Conservation (phyloP, 2,797 vertebrate species). For the Emys orbicularis region DNA sequence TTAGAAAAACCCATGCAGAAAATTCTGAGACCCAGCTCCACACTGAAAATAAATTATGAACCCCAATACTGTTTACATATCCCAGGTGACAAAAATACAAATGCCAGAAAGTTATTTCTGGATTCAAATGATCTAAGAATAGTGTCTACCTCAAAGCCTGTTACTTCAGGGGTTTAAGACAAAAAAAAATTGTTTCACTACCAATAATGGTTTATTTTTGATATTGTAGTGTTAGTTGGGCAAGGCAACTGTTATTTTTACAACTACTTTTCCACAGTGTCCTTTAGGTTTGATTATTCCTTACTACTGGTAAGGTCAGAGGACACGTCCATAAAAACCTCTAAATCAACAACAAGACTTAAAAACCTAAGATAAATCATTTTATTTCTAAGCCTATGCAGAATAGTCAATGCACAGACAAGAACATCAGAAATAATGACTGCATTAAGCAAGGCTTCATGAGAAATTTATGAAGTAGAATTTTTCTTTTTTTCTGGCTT, state of each 20-base stretch:
- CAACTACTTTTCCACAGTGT: conserved; percentile 63
- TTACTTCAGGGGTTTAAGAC: conserved; percentile 30
- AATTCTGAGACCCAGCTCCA: neutral
- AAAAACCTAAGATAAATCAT: conserved; percentile 64
- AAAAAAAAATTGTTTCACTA: conserved; percentile 37
- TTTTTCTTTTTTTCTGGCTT: neutral
- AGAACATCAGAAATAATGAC: conserved; percentile 64
- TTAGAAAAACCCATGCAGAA: neutral
- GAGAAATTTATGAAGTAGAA: conserved; percentile 74
- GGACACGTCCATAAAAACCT: conserved; percentile 77
- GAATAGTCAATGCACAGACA: conserved; percentile 69
- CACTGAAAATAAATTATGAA: neutral
- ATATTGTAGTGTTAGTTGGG: conserved; percentile 58
- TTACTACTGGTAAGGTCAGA: conserved; percentile 65
- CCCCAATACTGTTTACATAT: conserved; percentile 9
- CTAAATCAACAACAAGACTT: conserved; percentile 72
- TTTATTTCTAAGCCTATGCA: conserved; percentile 32
- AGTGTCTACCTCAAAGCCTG: neutral
- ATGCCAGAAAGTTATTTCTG: neutral
- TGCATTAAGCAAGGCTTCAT: conserved; percentile 69
- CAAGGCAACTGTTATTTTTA: conserved; percentile 65
- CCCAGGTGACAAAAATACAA: neutral
- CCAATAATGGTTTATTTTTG: conserved; percentile 58
- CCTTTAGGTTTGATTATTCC: conserved; percentile 71
- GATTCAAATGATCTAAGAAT: neutral